These are phyloP conservation scores for Patella ulyssiponensis DNA, from an alignment of 2,888 invertebrate species.

Conservation along the genomic window DNA sequence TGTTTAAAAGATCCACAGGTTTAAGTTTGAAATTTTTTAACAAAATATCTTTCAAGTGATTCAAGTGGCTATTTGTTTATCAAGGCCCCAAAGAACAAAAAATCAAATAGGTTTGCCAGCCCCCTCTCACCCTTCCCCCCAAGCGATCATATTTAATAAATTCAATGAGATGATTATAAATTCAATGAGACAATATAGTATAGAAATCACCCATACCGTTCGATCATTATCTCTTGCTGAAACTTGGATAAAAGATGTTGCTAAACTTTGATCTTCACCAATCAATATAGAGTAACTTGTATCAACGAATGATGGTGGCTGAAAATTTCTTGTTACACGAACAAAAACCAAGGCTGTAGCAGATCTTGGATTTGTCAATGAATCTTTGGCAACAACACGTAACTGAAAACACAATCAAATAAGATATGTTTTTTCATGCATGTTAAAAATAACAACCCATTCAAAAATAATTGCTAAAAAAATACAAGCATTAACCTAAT, in stretches of 20 bases:
- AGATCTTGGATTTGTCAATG: constrained; percentile 48
- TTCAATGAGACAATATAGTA: neutral
- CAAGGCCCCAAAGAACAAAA: no score
- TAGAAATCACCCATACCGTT: constrained; percentile 9
- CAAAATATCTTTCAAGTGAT: no score
- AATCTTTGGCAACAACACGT: constrained; percentile 57
- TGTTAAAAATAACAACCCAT: no score
- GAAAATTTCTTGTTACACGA: constrained; percentile 56
- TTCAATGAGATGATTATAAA: neutral
- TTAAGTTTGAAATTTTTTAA: no score
- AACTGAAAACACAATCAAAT: constrained; percentile 47
- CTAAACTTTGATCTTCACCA: constrained; percentile 37
- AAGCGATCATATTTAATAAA: no score
- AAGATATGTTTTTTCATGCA: neutral
- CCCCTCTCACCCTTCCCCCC: no score
- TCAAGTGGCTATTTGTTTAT: no score
- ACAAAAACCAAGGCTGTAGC: constrained; percentile 47
- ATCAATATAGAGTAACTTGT: constrained; percentile 28
- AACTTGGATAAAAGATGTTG: constrained; percentile 35
- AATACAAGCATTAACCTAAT: no score
- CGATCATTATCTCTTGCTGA: constrained; percentile 51
- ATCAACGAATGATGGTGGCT: constrained; percentile 44
- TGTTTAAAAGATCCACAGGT: no score
- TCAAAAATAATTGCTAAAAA: no score
- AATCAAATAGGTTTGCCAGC: no score